phyloP scores from a whole-genome alignment of 2,113 vertebrate genomes.

The Periophthalmodon schlosseri region DNA sequence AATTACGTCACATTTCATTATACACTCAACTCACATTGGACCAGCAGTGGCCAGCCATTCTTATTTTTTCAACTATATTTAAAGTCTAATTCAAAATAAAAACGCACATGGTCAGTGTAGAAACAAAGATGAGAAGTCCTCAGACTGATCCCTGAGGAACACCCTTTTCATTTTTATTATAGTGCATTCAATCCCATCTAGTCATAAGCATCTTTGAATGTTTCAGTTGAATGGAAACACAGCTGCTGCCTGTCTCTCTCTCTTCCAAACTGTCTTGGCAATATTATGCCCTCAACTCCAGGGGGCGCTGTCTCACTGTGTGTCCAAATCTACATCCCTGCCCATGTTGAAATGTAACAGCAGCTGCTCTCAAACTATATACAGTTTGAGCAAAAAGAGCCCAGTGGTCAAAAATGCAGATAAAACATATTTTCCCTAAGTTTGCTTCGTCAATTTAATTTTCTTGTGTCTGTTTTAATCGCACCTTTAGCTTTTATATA shows the following conservation, averaged over 20 bases:
- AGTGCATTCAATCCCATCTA: not conserved
- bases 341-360: slow-evolving; percentile 55
- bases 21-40: not conserved
- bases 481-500: slow-evolving; percentile 55
- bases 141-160: not conserved
- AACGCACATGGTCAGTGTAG: not conserved
- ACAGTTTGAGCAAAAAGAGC: slow-evolving; percentile 74
- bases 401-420: slow-evolving; percentile 81
- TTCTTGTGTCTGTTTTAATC: slow-evolving; percentile 38
- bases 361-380: slow-evolving; percentile 74
- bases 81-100: not conserved
- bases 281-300: slow-evolving; percentile 39
- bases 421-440: slow-evolving; percentile 54
- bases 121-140: not conserved
- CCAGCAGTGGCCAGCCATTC: not conserved
- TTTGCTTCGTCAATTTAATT: slow-evolving; percentile 32
- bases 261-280: slow-evolving; percentile 2
- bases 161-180: not conserved
- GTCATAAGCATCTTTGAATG: not conserved
- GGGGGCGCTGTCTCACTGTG: slow-evolving; percentile 43
- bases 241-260: slow-evolving; percentile 16
- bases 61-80: not conserved
- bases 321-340: slow-evolving; percentile 39
- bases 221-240: slow-evolving; percentile 42
- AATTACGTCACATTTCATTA: too few relatives aligned